Base-by-base conservation (phyloP, 2,888 invertebrate genomes). In the Torymus texanus region DNA sequence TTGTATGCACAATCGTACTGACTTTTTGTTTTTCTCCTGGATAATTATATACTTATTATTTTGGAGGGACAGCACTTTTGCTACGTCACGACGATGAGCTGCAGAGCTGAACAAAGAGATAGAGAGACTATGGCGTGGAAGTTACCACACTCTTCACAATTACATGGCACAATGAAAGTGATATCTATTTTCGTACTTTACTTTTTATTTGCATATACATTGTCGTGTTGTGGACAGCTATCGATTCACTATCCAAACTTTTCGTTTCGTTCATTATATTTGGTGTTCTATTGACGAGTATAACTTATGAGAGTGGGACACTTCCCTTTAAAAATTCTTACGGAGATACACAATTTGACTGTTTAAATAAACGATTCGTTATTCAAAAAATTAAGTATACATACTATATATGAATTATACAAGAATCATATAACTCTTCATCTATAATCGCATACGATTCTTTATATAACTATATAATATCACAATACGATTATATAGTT, bases 51-150 rank as follows among this genome's bases (percentile, higher is more conserved):
- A 51, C 86, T 89, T 88, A 89, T 89, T 88, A 89, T 90, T 88
- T 87, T 89, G 88, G 88, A 90, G 88, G 90, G 90, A 89, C 88
- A 89, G 89, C 88, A 88, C 87, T 89, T 79, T 89, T 86, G 87
- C 89, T 89, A 88, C 87, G 87, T 88, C 88, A 87, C 87, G 87
- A 87, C 86, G 88, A 88, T 78, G 75, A 78, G 67, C 53, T 87
- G 89, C 87, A 87, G 88, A 88, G 87, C 86, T 88, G 88, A 89
- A 87, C 84, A 87, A 86, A 68, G 75, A 61, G 61, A 61, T n/a
- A 61, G 71, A 76, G 71, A 75, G 74, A 80, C 71, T 73, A 72
- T 81, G 72, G 72, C 78, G 66, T 72, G 73, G 65, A 81, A 86
- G 89, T 88, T 87, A 88, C 88, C 88, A 88, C 88, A 87, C 89